Base-by-base conservation (phyloP, 30 jellyfish, hydroid and myxozoan species). In the Turritopsis rubra region DNA sequence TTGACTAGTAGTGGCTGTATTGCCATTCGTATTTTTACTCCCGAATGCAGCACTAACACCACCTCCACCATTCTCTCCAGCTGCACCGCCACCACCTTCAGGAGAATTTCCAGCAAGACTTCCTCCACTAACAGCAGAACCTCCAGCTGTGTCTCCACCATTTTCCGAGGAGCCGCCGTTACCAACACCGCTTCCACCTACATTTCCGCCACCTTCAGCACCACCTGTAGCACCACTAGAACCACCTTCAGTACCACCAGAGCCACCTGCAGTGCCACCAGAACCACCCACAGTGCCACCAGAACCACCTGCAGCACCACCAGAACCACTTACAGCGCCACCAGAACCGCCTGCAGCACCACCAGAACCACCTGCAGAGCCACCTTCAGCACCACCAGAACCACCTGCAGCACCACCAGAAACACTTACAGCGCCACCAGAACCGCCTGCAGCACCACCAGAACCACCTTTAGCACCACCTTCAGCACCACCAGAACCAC, bases 391-490 rank as follows among this genome's bases (percentile, higher is more conserved):
- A 18, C 73, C 73, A 60, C 73, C 73, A 60, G 73, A 60, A 21
- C 21, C 73, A 18, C 73, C 73, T 60, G 0, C n/a, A n/a, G n/a
- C n/a, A n/a, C 72, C 73, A 52, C 27, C 66, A 31, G 80, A 65
- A 8, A 74, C 79, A 54, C 66, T 28, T 1, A 86, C 87, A 72
- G 84, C 9, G 18, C 88, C 88, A 81, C 52, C 88, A 8, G 88
- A 25, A 5, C 71, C 29, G n/a, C n/a, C n/a, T n/a, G 72, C 86
- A 30, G 27, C 75, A 19, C 96, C 96, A 65, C 82, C 83, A 52
- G 73, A 74, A 29, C 95, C 84, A 54, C 66, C 60, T 28, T 84
- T 83, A 0, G 83, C 81, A n/a, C 95, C 90, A 54, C 90, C 89
- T 66, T 85, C 87, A 21, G 87, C 87, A 28, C 84, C 90, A 28